Percentiles rank a stretch among this genome's conserved stretches.
Evolutionary conservation across 2,113 vertebrate species (phyloP).

Genomic region (Trematomus loennbergii): DNA sequence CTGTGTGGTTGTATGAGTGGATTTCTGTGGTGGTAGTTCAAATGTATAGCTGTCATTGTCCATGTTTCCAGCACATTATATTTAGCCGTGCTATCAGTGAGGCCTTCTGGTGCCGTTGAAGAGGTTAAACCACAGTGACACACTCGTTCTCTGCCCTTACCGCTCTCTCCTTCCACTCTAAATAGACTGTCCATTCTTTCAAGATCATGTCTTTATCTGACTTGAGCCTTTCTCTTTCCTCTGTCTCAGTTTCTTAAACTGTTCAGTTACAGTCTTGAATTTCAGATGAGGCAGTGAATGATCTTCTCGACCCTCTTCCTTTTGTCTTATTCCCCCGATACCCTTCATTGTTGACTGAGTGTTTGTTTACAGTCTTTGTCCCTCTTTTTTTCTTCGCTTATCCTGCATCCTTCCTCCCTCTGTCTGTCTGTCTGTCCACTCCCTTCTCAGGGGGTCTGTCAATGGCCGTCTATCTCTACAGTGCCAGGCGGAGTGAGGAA

Average conservation of each 20-base stretch:
- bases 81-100: conserved; percentile 74
- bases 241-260: conserved; percentile 2
- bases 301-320: conserved; percentile 25
- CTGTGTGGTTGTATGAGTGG: not conserved
- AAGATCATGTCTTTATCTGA: conserved; percentile 31
- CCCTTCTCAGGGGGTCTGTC: conserved; percentile 49
- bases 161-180: conserved; percentile 20
- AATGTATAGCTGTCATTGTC: conserved; percentile 65
- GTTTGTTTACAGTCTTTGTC: conserved; percentile 50
- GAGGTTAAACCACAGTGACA: conserved; percentile 61
- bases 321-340: conserved; percentile 24
- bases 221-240: conserved; percentile 37
- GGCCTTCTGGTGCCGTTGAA: conserved; percentile 46
- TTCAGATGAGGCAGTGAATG: conserved; percentile 32
- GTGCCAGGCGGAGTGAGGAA: conserved; percentile 49
- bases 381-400: conserved; percentile 40
- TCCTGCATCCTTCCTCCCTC: conserved; percentile 65
- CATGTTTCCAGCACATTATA: conserved; percentile 64
- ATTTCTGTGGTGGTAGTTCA: conserved; percentile 27
- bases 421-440: conserved; percentile 48
- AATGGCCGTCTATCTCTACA: conserved; percentile 32
- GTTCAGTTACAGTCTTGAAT: conserved; percentile 17
- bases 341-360: conserved; percentile 38
- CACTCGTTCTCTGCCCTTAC: conserved; percentile 27
- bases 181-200: conserved; percentile 33